These are phyloP conservation scores for Dendrocincla tyrannina DNA, from an alignment of 2,797 vertebrate genomes.

Conservation along the genomic window DNA sequence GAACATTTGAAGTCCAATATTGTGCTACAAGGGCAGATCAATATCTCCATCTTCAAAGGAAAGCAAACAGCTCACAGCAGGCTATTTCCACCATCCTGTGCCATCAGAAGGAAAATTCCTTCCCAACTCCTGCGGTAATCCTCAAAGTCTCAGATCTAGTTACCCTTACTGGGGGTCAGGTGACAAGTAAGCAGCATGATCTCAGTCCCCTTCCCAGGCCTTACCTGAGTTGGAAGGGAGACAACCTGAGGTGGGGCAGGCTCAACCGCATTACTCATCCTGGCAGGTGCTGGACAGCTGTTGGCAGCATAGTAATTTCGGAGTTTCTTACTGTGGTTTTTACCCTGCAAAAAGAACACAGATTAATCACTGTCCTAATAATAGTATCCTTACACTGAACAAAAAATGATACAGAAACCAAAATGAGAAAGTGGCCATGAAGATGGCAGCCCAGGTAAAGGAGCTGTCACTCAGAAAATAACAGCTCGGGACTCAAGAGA, in stretches of 20 bases:
- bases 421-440: neutral
- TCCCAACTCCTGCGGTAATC: neutral
- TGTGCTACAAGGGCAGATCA: conserved; percentile 15
- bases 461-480: neutral
- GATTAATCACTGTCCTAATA: neutral
- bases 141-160: neutral
- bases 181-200: neutral
- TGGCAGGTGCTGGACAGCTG: conserved; percentile 90
- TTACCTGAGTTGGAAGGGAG: conserved; percentile 81
- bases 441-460: neutral
- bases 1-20: neutral
- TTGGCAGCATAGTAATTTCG: conserved; percentile 96
- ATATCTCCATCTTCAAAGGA: conserved; percentile 19
- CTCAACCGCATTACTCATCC: conserved; percentile 85
- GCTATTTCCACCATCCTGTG: neutral
- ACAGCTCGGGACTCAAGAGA: neutral
- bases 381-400: neutral
- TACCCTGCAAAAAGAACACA: conserved; percentile 83
- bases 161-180: neutral
- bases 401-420: neutral
- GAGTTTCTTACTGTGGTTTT: conserved; percentile 98
- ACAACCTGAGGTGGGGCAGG: conserved; percentile 79
- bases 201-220: neutral
- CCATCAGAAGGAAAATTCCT: neutral
- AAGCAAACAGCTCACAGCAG: neutral